Evolutionary conservation across 1,140 invertebrate genomes (phyloP).

Genomic region (Callitettix versicolor): DNA sequence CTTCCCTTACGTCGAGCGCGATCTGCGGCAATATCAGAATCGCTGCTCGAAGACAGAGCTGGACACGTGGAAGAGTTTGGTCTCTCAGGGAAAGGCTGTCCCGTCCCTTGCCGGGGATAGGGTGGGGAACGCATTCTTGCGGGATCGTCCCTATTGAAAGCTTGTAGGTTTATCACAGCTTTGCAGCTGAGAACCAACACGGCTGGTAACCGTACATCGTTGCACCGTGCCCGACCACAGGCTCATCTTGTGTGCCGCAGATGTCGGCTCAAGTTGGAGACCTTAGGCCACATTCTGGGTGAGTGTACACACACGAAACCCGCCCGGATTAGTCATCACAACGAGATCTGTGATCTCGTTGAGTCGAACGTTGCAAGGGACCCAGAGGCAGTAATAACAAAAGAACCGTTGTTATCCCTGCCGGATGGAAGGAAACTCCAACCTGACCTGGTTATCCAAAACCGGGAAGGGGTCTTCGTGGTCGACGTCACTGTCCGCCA

Average conservation of each 20-base stretch:
- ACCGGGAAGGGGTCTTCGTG: constrained; percentile 17
- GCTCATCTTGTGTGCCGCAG: neutral
- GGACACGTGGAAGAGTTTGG: neutral
- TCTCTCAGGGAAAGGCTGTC: neutral
- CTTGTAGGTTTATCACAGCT: neutral
- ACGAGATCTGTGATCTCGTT: constrained; percentile 17
- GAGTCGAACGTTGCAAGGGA: neutral
- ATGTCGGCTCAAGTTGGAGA: constrained; percentile 11
- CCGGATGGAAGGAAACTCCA: neutral
- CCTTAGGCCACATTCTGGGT: constrained; percentile 20
- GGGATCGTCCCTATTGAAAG: constrained; percentile 3
- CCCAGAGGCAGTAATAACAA: neutral
- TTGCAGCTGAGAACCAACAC: neutral
- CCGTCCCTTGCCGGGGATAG: constrained; percentile 1
- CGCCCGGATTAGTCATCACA: constrained; percentile 14
- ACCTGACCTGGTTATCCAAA: neutral
- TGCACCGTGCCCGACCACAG: neutral
- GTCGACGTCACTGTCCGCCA: constrained; percentile 10
- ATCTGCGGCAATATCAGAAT: neutral
- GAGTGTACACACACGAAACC: constrained; percentile 16
- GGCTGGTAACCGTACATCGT: neutral
- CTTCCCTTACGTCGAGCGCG: neutral
- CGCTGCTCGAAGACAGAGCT: constrained; percentile 5
- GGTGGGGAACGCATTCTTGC: constrained; percentile 3
- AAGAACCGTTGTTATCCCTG: neutral